A percentile compares a stretch with the other conserved stretches of the same genome.
Conservation (phyloP, 2,113 vertebrate genomes). For the Gymnocephalus cernua region DNA sequence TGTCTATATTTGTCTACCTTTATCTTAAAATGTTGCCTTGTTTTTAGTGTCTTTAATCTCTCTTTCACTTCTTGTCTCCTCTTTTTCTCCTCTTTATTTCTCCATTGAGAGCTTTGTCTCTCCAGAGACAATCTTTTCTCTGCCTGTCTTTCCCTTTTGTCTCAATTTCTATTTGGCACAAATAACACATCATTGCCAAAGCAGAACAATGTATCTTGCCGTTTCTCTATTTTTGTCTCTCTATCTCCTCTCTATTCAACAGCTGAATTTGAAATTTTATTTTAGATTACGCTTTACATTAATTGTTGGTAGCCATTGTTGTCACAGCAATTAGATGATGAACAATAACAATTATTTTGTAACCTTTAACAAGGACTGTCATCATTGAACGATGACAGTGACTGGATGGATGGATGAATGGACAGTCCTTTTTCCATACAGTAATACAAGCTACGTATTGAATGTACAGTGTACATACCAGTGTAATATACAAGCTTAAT, state of each 20-base stretch:
- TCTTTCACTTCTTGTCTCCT: not conserved
- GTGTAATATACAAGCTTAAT: not conserved
- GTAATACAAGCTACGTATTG: not conserved
- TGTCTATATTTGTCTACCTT: not conserved
- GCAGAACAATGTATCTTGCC: constrained; percentile 13
- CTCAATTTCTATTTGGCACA: constrained; percentile 27
- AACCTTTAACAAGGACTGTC: constrained; percentile 34
- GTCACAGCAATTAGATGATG: constrained; percentile 32
- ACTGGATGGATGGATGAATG: not conserved
- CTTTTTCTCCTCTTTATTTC: not conserved
- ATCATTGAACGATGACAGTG: constrained; percentile 1
- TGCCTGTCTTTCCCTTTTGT: constrained; percentile 7
- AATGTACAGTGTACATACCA: not conserved
- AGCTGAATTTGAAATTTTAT: constrained; percentile 39
- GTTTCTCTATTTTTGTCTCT: constrained; percentile 10
- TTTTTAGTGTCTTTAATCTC: not conserved
- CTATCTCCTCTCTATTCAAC: not conserved
- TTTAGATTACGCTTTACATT: constrained; percentile 24
- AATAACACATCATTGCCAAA: constrained; percentile 31
- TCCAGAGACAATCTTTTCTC: not conserved
- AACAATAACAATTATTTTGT: constrained; percentile 21
- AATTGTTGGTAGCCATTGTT: constrained; percentile 16
- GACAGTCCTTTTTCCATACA: not conserved
- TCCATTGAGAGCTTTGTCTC: constrained; percentile 12
- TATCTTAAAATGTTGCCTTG: not conserved